A percentile compares a stretch with the other conserved stretches of the same genome.
phyloP scores from a whole-genome alignment of 1,140 invertebrate species.

The Hesperophylax magnus region DNA sequence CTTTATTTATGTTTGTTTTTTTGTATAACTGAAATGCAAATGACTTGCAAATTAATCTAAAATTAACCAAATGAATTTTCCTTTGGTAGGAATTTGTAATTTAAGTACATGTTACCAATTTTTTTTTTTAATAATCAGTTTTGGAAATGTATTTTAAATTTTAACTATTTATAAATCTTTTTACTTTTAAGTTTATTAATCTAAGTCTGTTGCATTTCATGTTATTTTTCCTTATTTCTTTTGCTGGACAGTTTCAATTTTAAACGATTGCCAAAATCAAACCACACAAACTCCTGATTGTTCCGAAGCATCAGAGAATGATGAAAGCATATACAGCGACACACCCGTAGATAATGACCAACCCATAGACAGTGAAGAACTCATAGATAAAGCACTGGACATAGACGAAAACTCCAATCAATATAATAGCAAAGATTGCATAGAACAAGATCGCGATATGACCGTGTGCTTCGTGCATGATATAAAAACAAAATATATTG shows the following conservation, averaged over 20 bases:
- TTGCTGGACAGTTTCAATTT: slow-evolving; percentile 30
- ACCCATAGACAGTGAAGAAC: not conserved
- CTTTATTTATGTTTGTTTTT: too few relatives aligned
- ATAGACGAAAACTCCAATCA: slow-evolving; percentile 2
- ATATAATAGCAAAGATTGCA: not conserved
- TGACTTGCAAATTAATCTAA: too few relatives aligned
- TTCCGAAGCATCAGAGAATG: not conserved
- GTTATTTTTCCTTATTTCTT: slow-evolving; percentile 35
- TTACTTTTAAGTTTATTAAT: slow-evolving; percentile 8
- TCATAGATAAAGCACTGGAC: not conserved
- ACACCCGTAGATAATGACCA: not conserved
- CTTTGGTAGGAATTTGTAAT: too few relatives aligned
- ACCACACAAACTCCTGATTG: not conserved
- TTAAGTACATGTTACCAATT: too few relatives aligned
- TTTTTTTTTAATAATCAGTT: too few relatives aligned
- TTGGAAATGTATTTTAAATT: not conserved
- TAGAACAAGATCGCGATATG: not conserved
- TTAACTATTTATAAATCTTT: slow-evolving; percentile 6
- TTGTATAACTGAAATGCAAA: too few relatives aligned
- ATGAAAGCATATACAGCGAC: not conserved
- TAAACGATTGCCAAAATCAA: slow-evolving; percentile 22
- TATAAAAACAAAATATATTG: slow-evolving; percentile 1
- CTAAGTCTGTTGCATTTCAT: slow-evolving; percentile 8
- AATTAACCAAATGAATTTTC: too few relatives aligned
- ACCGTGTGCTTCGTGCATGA: not conserved